Evolutionary conservation across 2,797 vertebrate species (phyloP).

Genomic region (Coregonus ussuriensis): DNA sequence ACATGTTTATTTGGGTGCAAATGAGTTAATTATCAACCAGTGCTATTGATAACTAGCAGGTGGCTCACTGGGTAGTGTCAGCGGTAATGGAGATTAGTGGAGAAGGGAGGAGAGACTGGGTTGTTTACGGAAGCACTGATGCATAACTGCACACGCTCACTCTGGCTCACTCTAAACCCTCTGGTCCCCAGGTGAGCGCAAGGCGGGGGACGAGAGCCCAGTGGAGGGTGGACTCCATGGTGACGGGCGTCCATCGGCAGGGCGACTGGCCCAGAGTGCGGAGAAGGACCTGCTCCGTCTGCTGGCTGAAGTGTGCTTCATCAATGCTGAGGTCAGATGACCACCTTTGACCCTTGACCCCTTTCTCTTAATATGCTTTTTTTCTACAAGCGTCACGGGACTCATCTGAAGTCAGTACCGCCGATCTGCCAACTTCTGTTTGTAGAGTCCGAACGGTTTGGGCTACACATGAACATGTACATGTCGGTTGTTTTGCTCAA

Average conservation of each 20-base stretch:
- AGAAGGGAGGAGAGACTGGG: not conserved
- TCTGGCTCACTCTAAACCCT: not conserved
- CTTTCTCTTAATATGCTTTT: not conserved
- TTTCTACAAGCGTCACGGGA: no score
- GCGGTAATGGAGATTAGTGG: not conserved
- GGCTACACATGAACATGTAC: no score
- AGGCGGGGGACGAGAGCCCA: slow-evolving; percentile 5
- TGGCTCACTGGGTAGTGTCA: not conserved
- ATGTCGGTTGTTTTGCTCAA: no score
- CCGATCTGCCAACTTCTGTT: no score
- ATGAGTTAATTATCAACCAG: not conserved
- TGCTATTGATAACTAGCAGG: not conserved
- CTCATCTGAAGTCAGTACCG: no score
- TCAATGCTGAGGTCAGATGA: slow-evolving; percentile 85
- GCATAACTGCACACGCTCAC: not conserved
- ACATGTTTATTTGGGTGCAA: not conserved
- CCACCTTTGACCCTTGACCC: not conserved
- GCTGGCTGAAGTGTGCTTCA: slow-evolving; percentile 86
- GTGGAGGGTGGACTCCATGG: slow-evolving; percentile 32
- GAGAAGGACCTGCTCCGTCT: slow-evolving; percentile 72
- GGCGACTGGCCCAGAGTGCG: slow-evolving; percentile 32
- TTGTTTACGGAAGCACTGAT: not conserved
- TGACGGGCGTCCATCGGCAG: not conserved
- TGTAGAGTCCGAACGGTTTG: no score
- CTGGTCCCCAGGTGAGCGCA: slow-evolving; percentile 46